These are phyloP conservation scores for Pagrus major DNA, from an alignment of 2,113 vertebrate genomes.

Conservation along the genomic window DNA sequence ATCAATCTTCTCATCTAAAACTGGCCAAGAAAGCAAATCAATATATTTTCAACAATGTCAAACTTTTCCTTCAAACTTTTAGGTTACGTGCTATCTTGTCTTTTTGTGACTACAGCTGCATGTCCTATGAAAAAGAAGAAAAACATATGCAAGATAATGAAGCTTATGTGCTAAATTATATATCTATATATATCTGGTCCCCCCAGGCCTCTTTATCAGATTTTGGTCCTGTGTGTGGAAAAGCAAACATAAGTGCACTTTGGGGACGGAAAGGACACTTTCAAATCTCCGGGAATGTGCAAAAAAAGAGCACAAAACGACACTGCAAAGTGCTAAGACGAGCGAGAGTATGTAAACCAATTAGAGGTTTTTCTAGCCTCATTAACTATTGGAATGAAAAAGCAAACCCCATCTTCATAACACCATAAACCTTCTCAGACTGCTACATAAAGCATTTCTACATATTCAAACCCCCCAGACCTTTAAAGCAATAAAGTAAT, in stretches of 20 bases:
- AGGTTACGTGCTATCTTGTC: neutral
- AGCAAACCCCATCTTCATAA: constrained; percentile 31
- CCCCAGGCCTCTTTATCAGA: constrained; percentile 12
- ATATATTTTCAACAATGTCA: neutral
- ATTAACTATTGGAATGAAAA: constrained; percentile 19
- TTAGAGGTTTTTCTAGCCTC: constrained; percentile 2
- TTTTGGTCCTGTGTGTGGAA: constrained; percentile 58
- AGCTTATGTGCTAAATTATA: constrained; percentile 13
- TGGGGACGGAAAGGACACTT: constrained; percentile 70
- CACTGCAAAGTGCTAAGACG: neutral
- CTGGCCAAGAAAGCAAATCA: neutral
- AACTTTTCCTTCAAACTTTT: neutral
- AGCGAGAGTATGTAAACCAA: neutral
- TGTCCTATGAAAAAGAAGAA: neutral
- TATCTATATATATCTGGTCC: constrained; percentile 2
- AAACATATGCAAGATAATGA: constrained; percentile 8
- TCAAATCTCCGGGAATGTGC: constrained; percentile 30
- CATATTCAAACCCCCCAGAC: constrained; percentile 43
- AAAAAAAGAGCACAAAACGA: constrained; percentile 13
- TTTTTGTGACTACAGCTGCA: neutral
- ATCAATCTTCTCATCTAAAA: neutral
- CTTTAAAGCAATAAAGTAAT: constrained; percentile 37
- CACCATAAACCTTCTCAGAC: constrained; percentile 19
- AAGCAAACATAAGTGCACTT: constrained; percentile 77
- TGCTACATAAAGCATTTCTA: constrained; percentile 54